A percentile compares a stretch with the other conserved stretches of the same genome.
Conservation (phyloP, 1,140 invertebrate genomes). For the Procambarus virginalis region DNA sequence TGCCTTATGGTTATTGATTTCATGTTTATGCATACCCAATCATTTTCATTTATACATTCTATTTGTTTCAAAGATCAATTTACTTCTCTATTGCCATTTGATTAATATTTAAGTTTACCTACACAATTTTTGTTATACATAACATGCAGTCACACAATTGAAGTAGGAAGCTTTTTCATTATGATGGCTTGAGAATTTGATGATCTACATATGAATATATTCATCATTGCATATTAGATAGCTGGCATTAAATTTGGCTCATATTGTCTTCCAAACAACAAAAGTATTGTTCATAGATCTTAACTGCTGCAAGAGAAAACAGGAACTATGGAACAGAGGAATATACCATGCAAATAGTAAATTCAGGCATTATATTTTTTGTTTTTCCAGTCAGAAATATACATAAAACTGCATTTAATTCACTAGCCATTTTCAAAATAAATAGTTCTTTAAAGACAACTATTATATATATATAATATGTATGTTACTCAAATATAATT, state of each 20-base stretch:
- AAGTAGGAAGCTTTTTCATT: neutral
- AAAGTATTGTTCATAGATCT: conserved; percentile 5
- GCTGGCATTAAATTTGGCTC: conserved; percentile 37
- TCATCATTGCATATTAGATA: conserved; percentile 4
- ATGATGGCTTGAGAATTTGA: neutral
- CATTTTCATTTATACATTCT: neutral
- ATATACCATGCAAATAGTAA: too few species aligned
- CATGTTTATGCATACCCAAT: conserved; percentile 1
- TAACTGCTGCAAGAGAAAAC: neutral
- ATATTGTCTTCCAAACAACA: conserved; percentile 13
- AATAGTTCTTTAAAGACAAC: too few species aligned
- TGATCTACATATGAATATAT: neutral
- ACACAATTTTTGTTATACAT: too few species aligned
- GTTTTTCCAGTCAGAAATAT: too few species aligned
- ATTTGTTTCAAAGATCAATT: neutral
- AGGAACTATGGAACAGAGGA: too few species aligned
- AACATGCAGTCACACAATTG: neutral
- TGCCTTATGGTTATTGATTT: conserved; percentile 32
- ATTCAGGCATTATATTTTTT: too few species aligned
- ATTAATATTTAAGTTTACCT: neutral
- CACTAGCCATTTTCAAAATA: too few species aligned
- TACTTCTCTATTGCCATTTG: conserved; percentile 1
- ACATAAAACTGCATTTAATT: too few species aligned
- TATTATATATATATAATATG: too few species aligned
- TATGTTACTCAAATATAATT: too few species aligned